Conservation (phyloP, 2,888 invertebrate genomes). For the Acronicta aceris region DNA sequence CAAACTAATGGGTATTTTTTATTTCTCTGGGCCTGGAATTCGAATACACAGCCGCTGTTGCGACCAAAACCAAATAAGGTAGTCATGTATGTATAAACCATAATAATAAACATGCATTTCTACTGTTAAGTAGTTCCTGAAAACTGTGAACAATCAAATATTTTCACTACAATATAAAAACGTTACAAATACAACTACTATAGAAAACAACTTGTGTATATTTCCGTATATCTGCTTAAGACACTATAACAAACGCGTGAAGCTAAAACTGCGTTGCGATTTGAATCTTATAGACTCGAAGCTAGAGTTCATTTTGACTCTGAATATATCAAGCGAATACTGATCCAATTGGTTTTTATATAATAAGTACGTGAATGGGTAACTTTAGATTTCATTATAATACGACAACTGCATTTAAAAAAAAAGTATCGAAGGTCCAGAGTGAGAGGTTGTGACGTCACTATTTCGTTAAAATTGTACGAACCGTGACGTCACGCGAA, state of each 20-base stretch:
- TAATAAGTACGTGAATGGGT: conserved; percentile 12
- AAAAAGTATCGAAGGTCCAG: too few relatives aligned
- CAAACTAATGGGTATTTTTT: too few relatives aligned
- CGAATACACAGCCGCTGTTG: too few relatives aligned
- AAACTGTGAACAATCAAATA: conserved; percentile 15
- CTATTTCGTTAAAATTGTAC: too few relatives aligned
- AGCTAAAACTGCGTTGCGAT: conserved; percentile 44
- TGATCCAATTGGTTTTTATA: conserved; percentile 27
- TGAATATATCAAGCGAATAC: conserved; percentile 45
- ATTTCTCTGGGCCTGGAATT: too few relatives aligned
- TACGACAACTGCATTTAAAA: too few relatives aligned
- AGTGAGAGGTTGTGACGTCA: too few relatives aligned
- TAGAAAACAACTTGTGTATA: conserved; percentile 58
- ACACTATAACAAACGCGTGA: conserved; percentile 44
- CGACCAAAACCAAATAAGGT: too few relatives aligned
- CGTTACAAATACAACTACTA: conserved; percentile 54
- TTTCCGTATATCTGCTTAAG: conserved; percentile 47
- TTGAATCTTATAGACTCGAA: conserved; percentile 51
- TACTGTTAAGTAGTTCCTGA: too few relatives aligned
- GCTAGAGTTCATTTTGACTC: conserved; percentile 47
- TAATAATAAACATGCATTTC: too few relatives aligned
- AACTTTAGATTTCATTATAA: background rate
- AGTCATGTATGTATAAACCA: too few relatives aligned
- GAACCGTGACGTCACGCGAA: too few relatives aligned
- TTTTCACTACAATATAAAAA: conserved; percentile 52